Evolutionary conservation across 1,140 invertebrate species (phyloP), one percentile per base, ranked within the genome.

Genomic region (Xylocopa sonorina): DNA sequence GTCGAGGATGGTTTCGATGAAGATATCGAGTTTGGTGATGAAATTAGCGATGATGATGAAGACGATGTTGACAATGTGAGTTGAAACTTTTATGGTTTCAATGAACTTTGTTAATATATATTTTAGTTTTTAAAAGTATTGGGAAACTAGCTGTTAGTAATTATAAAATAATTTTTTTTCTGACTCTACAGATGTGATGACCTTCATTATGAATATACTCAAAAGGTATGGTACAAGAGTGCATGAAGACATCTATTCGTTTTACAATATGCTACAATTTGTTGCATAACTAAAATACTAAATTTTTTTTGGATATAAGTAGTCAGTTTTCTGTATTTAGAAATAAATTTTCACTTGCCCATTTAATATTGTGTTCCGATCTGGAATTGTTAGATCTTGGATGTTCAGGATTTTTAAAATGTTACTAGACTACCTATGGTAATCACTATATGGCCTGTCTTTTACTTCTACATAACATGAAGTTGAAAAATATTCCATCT

Each of bases 11-110:
- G 97, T 84, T 96, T 98, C 88, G 97, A 98, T 93, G 97, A 98
- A 93, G 97, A 98, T 89, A 98, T 98, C 93, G 97, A 98, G 91
- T 98, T 98, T 88, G 97, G 97, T 85, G 97, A 98, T 94, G 97
- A 97, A 92, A 96, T 97, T 89, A 97, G 96, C 91, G 97, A 97
- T 86, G 96, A 97, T 90, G 97, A 97, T 91, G 96, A 97, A 93
- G 96, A 97, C 93, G 94, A 96, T 87, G 96, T 97, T 79, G 96
- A 97, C 91, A 95, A 94, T 88, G 94, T 94, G 91, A 93, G 93
- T 58, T 38, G 10, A 27, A 29, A 29, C 3, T 58, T 41, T 34
- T 0, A 34, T 6, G 2, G 29, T 24, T 58, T 58, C 9, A 58
- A 12, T 12, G 12, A n/a, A 0, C 21, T n/a, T n/a, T 46, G 0